phyloP scores from a whole-genome alignment of 2,113 vertebrate genomes.

The Trinectes maculatus region DNA sequence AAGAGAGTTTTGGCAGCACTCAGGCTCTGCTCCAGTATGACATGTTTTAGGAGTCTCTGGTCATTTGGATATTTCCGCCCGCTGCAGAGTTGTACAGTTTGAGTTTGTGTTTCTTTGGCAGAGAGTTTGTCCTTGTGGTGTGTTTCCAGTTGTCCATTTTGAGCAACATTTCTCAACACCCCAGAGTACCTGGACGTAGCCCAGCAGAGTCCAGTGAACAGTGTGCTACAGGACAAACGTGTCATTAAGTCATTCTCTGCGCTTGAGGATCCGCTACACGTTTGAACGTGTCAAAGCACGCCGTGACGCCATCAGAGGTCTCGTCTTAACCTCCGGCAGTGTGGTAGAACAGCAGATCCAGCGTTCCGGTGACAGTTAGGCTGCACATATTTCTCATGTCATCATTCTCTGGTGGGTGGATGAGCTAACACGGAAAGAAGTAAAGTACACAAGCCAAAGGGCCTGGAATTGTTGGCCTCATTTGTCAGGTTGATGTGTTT shows the following conservation, averaged over 20 bases:
- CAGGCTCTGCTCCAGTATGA: background rate
- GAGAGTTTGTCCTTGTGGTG: conserved; percentile 10
- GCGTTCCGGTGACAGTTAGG: conserved; percentile 44
- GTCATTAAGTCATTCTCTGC: conserved; percentile 62
- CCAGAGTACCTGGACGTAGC: conserved; percentile 18
- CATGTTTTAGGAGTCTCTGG: background rate
- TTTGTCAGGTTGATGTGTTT: background rate
- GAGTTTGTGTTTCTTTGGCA: conserved; percentile 11
- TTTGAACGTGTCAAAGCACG: conserved; percentile 45
- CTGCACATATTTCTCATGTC: conserved; percentile 30
- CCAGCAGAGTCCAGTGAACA: conserved; percentile 42
- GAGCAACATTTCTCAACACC: conserved; percentile 25
- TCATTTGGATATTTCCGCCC: background rate
- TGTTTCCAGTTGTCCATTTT: conserved; percentile 30
- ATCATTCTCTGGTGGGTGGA: conserved; percentile 30
- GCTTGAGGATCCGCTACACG: conserved; percentile 27
- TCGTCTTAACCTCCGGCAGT: conserved; percentile 9
- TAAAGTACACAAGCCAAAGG: conserved; percentile 12
- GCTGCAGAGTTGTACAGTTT: background rate
- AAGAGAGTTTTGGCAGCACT: background rate
- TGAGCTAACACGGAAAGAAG: conserved; percentile 23
- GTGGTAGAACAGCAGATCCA: conserved; percentile 8
- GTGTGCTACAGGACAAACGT: conserved; percentile 53
- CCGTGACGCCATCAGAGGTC: conserved; percentile 29
- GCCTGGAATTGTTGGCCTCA: background rate